A percentile compares a stretch with the other conserved stretches of the same genome.
These are phyloP conservation scores for Gallinago stenura DNA, from an alignment of 2,797 vertebrate genomes.

Conservation along the genomic window DNA sequence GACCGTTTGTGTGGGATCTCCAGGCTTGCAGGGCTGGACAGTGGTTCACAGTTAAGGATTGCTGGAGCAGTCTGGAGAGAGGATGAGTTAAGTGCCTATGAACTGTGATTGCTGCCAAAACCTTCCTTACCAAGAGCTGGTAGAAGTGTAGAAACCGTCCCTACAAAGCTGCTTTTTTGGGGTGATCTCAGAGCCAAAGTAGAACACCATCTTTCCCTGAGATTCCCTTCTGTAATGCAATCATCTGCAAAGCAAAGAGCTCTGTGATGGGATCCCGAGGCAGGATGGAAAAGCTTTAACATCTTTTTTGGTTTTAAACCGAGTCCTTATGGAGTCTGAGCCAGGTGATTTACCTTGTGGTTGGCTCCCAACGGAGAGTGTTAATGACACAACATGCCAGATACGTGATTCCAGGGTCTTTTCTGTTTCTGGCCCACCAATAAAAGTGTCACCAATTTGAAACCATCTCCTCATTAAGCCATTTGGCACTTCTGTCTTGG, in stretches of 20 bases:
- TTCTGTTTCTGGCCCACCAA: background rate
- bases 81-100: background rate
- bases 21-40: background rate
- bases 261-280: background rate
- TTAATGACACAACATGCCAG: background rate
- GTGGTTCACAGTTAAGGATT: background rate
- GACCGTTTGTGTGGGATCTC: accelerated
- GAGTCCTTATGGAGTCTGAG: background rate
- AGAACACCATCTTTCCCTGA: background rate
- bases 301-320: background rate
- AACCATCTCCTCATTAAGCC: background rate
- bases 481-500: conserved; percentile 22
- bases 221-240: background rate
- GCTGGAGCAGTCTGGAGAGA: background rate
- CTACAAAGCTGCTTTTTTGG: background rate
- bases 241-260: background rate
- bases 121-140: background rate
- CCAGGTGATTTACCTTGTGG: conserved; percentile 1
- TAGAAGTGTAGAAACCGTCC: accelerated
- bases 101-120: background rate
- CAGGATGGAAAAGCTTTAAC: background rate
- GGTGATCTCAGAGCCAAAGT: background rate
- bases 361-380: background rate
- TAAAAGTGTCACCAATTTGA: background rate
- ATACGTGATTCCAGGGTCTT: background rate